phyloP scores from a whole-genome alignment of 2,888 invertebrate genomes.

The Netelia melanura region DNA sequence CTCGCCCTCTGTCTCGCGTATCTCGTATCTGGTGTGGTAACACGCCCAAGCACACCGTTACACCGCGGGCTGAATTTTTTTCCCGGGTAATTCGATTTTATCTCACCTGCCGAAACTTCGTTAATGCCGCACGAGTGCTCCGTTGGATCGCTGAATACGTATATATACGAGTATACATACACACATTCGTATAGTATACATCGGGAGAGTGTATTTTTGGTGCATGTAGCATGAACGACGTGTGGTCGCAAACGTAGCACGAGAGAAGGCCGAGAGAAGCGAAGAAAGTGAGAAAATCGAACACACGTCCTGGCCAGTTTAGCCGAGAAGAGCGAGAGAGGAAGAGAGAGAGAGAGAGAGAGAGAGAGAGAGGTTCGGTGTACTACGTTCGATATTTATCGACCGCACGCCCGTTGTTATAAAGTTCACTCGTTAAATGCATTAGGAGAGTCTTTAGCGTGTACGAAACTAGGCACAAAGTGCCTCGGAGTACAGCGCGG shows the following conservation, averaged over 20 bases:
- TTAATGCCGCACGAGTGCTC: slow-evolving; percentile 59
- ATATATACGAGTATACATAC: slow-evolving; percentile 16
- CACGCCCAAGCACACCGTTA: slow-evolving; percentile 7
- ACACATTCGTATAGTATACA: slow-evolving; percentile 5
- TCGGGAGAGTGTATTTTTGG: slow-evolving; percentile 31
- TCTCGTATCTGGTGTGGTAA: slow-evolving; percentile 26
- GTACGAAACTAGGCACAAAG: slow-evolving; percentile 54
- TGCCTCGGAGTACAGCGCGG: slow-evolving; percentile 28
- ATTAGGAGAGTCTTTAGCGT: slow-evolving; percentile 51
- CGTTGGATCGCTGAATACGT: slow-evolving; percentile 19
- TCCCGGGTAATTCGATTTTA: slow-evolving; percentile 70
- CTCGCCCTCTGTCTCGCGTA: background rate
- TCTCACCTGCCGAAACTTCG: slow-evolving; percentile 65
- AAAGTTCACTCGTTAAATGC: slow-evolving; percentile 64
- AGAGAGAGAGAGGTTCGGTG: slow-evolving; percentile 18
- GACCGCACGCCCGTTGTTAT: slow-evolving; percentile 58
- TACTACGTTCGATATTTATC: slow-evolving; percentile 63
- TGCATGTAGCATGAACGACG: slow-evolving; percentile 45
- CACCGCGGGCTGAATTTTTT: slow-evolving; percentile 44
- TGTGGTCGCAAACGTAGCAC: slow-evolving; percentile 44
- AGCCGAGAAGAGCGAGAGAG: slow-evolving; percentile 5
- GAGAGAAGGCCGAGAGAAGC: slow-evolving; percentile 48
- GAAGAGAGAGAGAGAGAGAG: too few species aligned
- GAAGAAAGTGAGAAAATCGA: slow-evolving; percentile 63
- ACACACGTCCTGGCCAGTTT: slow-evolving; percentile 53